Conservation (phyloP, 2,888 invertebrate species). For the Drosophila dives region DNA sequence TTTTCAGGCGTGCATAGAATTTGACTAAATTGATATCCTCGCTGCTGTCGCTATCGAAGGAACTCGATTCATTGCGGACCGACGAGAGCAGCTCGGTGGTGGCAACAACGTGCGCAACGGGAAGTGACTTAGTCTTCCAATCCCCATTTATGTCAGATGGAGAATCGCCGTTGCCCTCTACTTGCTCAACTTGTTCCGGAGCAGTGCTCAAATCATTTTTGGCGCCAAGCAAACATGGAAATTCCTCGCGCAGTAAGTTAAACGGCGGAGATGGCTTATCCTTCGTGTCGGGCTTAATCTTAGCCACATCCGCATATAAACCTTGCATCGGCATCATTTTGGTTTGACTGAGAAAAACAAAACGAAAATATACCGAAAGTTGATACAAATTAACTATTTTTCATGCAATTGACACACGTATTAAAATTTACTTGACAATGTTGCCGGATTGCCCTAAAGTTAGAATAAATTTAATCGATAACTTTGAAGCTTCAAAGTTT, state of each 20-base stretch:
- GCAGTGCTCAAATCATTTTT: constrained; percentile 1
- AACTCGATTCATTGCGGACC: not conserved
- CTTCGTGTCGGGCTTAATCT: constrained; percentile 44
- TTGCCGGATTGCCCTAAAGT: not conserved
- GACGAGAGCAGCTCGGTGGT: constrained; percentile 8
- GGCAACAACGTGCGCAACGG: constrained; percentile 24
- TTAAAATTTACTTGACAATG: not conserved
- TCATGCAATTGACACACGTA: not conserved
- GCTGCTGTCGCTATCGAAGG: too few relatives aligned
- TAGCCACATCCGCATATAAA: constrained; percentile 66
- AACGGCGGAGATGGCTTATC: constrained; percentile 36
- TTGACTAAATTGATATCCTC: too few relatives aligned
- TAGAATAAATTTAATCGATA: constrained; percentile 24
- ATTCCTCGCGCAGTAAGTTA: constrained; percentile 59
- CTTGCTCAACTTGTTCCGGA: constrained; percentile 6
- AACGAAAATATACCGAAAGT: constrained; percentile 2
- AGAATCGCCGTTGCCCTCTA: constrained; percentile 1
- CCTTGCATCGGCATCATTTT: constrained; percentile 43
- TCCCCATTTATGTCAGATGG: not conserved
- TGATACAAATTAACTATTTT: constrained; percentile 19
- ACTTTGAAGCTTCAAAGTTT: not conserved
- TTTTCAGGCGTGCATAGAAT: constrained; percentile 48
- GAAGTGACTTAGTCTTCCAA: not conserved
- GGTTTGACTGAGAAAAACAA: constrained; percentile 1
- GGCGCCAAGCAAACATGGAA: constrained; percentile 61